A percentile compares a stretch with the other conserved stretches of the same genome.
These are phyloP conservation scores for Arothron firmamentum DNA, from an alignment of 2,113 vertebrate species.

Conservation along the genomic window DNA sequence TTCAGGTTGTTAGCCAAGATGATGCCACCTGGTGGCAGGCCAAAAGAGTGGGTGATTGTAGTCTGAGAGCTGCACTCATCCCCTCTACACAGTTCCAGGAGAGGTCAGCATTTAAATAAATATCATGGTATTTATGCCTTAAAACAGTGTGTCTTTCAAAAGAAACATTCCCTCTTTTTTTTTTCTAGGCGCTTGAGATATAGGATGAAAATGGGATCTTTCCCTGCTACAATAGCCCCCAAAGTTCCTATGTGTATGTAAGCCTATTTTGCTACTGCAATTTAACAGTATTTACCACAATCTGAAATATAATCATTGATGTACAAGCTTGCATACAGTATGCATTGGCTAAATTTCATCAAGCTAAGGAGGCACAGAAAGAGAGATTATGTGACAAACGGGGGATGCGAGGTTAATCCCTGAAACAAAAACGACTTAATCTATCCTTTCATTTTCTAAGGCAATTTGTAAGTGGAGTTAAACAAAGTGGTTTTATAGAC, in stretches of 20 bases:
- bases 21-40: constrained; percentile 96
- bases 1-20: constrained; percentile 94
- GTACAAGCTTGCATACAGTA: constrained; percentile 9
- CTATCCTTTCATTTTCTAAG: constrained; percentile 28
- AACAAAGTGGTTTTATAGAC: constrained; percentile 10
- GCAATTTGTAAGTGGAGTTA: constrained; percentile 27
- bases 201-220: constrained; percentile 79
- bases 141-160: background rate
- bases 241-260: constrained; percentile 84
- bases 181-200: constrained; percentile 80
- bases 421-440: constrained; percentile 1
- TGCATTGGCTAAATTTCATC: constrained; percentile 22
- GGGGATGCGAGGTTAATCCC: constrained; percentile 37
- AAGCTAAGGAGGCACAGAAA: constrained; percentile 13
- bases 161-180: background rate
- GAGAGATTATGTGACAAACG: constrained; percentile 36
- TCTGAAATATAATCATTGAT: background rate
- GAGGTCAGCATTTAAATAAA: constrained; percentile 70
- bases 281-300: background rate
- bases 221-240: constrained; percentile 72
- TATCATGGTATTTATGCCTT: background rate
- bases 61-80: constrained; percentile 88
- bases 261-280: constrained; percentile 57
- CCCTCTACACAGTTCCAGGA: constrained; percentile 93
- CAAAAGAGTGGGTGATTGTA: constrained; percentile 87